Base-by-base conservation (phyloP, 1,140 invertebrate species). In the Drosophila tani region DNA sequence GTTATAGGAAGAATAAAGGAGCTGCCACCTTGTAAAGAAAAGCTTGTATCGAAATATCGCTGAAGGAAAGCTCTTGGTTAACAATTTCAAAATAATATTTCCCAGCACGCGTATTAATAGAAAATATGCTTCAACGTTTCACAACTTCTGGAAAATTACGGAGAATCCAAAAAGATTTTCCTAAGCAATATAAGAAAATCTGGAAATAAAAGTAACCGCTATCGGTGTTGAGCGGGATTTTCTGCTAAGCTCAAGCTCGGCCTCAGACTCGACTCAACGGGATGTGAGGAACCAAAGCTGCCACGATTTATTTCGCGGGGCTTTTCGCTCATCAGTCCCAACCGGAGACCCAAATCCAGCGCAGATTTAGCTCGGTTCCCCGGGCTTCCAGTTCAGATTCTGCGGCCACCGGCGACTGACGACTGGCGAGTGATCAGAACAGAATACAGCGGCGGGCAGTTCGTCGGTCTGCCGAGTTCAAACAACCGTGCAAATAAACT, bases 401-500 rank as follows among this genome's bases (percentile, higher is more conserved):
- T 59, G 82, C 67, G 62, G 67, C 59, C 82, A 81, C 76, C 71
- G 67, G 79, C 66, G 57, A 75, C 70, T 81, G 79, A 57, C 60
- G 60, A 68, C 76, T 76, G 76, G 41, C 14, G 60, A 67, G 65
- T 49, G 80, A 83, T 49, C 64, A 66, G 74, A 73, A 66, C 76
- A 67, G 51, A 78, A 70, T 56, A 56, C 40, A 70, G 49, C 35
- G 32, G 55, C 49, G 62, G 35, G 62, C 62, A 56, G 53, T 56
- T 56, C 53, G 53, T 56, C 53, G 35, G 75, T 71, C 59, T 70
- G 84, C 79, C 65, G 71, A 87, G 83, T 86, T 86, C 76, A 84
- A 87, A 87, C 82, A 88, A 81, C 69, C 65, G 66, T 53, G 41
- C 69, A 87, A 84, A 65, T 88, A 88, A 87, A 88, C 84, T 88